Conservation (phyloP, 53 echinoderm and acorn worm genomes). For the Mesocentrotus franciscanus region DNA sequence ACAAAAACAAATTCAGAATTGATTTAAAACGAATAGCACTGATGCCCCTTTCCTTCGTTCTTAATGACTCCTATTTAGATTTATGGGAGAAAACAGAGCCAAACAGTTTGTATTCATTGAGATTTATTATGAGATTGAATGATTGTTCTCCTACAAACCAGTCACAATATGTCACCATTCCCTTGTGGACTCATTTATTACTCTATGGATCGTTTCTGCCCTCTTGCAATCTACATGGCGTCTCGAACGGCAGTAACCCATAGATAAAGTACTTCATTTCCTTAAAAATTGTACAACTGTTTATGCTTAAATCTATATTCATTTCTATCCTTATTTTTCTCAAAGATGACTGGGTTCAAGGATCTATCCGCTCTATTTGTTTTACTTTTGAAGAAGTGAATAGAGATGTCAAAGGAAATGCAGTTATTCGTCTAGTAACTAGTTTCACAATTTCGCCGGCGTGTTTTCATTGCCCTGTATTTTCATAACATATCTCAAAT, state of each 20-base stretch:
- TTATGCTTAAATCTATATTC: neutral
- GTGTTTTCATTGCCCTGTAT: no score
- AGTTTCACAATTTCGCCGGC: no score
- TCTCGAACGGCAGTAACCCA: neutral
- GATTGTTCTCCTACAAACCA: neutral
- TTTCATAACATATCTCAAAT: no score
- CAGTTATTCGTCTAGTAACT: no score
- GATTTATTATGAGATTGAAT: conserved; percentile 36
- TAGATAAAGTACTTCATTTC: neutral
- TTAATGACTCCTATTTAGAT: neutral
- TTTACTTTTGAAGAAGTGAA: neutral
- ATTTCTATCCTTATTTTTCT: neutral
- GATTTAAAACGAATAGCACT: neutral
- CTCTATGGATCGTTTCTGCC: neutral
- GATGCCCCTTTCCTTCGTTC: neutral
- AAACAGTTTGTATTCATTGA: conserved; percentile 37
- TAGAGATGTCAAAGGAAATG: neutral
- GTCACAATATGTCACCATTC: conserved; percentile 13
- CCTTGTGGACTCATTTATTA: conserved; percentile 7
- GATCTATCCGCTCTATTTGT: neutral
- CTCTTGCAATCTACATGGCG: neutral
- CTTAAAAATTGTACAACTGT: neutral
- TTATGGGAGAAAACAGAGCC: conserved; percentile 9
- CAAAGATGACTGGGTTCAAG: neutral
- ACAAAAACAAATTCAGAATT: neutral